Base-by-base conservation (phyloP, 2,888 invertebrate species). In the Orchesellides sinensis region DNA sequence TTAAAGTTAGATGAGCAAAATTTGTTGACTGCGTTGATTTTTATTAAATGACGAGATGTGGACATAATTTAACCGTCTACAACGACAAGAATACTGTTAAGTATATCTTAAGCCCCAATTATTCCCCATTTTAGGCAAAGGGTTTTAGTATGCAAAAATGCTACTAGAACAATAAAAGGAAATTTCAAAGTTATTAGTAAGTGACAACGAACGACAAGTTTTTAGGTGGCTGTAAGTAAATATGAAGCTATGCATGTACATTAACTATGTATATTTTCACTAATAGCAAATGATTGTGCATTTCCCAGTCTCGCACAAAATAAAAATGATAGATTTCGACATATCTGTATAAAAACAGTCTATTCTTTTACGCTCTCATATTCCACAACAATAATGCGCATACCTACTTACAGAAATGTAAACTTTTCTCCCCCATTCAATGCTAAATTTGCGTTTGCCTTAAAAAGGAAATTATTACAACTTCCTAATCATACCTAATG, bases 401-500 rank as follows among this genome's bases (percentile, higher is more conserved):
- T n/a, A n/a, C n/a, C n/a, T n/a, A n/a, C n/a, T n/a, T n/a, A n/a
- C n/a, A n/a, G n/a, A n/a, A n/a, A n/a, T n/a, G n/a, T 29, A 52
- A 52, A 52, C 29, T 61, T 32, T 32, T 27, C 29, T n/a, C 14
- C 69, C 45, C 29, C 61, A 72, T 72, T 47, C 47, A 45, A 19
- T 23, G 12, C 45, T 40, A 65, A 59, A 59, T 79, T 72, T 79
- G 74, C 70, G 65, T 83, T 69, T 68, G 56, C 61, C 87, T 87
- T 87, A 87, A 87, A 87, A 84, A 87, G 87, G 87, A 87, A 87
- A 87, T 86, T 86, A 87, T 87, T 86, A 87, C 80, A 84, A 87
- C 87, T 87, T 87, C 87, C 87, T 87, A 87, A 87, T 87, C 87
- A 87, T 87, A 84, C 83, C 82, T 86, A 86, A 87, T 85, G 70